These are phyloP conservation scores for Orcinus orca DNA, from an alignment of 2,113 vertebrate species.

Conservation along the genomic window DNA sequence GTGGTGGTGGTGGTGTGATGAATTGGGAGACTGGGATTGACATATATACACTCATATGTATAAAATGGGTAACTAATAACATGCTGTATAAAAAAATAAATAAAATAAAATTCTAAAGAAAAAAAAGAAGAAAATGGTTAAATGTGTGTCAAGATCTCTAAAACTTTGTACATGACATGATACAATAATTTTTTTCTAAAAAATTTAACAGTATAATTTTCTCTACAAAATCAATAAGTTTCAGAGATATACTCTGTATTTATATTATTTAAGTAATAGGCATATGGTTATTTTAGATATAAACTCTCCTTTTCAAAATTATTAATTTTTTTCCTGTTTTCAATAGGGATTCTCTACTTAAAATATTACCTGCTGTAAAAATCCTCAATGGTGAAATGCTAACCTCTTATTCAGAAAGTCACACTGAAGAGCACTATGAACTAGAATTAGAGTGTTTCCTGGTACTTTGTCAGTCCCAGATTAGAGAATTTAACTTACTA, in stretches of 20 bases:
- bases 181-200: not conserved
- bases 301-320: not conserved
- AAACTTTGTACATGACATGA: not conserved
- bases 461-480: constrained; percentile 87
- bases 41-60: too few relatives aligned
- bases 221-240: not conserved
- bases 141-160: not conserved
- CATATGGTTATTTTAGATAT: not conserved
- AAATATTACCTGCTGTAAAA: constrained; percentile 83
- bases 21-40: too few relatives aligned
- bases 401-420: constrained; percentile 37
- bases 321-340: constrained; percentile 39
- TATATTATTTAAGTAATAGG: not conserved
- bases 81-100: too few relatives aligned
- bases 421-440: constrained; percentile 59
- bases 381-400: constrained; percentile 83
- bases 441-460: constrained; percentile 81
- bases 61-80: too few relatives aligned
- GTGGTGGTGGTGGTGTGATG: too few relatives aligned
- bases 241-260: not conserved
- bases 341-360: constrained; percentile 84
- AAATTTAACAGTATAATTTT: not conserved
- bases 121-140: not conserved
- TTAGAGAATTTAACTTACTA: constrained; percentile 82
- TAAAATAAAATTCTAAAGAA: too few relatives aligned